Percentiles rank a stretch among this genome's conserved stretches.
These are phyloP conservation scores for Chaenodraco wilsoni DNA, from an alignment of 2,797 vertebrate genomes.

Conservation along the genomic window DNA sequence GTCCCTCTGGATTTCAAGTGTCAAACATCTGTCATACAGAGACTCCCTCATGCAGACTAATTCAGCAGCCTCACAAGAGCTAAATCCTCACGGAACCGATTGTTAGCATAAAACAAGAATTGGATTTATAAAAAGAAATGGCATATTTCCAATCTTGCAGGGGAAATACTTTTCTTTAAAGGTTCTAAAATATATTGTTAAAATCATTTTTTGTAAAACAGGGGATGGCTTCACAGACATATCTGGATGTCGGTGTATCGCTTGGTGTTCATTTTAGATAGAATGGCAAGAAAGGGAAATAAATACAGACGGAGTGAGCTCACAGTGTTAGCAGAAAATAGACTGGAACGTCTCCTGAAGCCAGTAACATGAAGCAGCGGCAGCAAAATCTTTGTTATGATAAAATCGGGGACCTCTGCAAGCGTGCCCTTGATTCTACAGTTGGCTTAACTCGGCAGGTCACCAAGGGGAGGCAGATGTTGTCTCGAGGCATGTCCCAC, in stretches of 20 bases:
- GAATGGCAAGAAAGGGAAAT: slow-evolving; percentile 36
- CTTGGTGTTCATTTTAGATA: slow-evolving; percentile 45
- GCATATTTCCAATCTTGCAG: slow-evolving; percentile 17
- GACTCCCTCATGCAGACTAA: slow-evolving; percentile 43
- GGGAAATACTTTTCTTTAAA: not conserved
- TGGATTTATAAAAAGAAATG: slow-evolving; percentile 9
- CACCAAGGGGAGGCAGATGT: slow-evolving; percentile 85
- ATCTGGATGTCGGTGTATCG: slow-evolving; percentile 22
- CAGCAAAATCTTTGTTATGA: slow-evolving; percentile 72
- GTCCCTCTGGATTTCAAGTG: slow-evolving; percentile 77
- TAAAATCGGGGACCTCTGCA: slow-evolving; percentile 70
- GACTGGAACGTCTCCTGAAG: slow-evolving; percentile 73
- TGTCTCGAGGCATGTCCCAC: slow-evolving; percentile 83
- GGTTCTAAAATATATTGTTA: slow-evolving; percentile 16
- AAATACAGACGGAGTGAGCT: slow-evolving; percentile 40
- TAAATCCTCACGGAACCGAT: slow-evolving; percentile 40
- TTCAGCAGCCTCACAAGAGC: slow-evolving; percentile 34
- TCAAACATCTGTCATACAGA: slow-evolving; percentile 82
- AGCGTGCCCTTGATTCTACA: slow-evolving; percentile 80
- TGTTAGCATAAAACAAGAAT: slow-evolving; percentile 34
- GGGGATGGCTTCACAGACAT: slow-evolving; percentile 21
- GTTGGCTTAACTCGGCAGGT: slow-evolving; percentile 80
- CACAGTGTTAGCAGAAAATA: slow-evolving; percentile 64
- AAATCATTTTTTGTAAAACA: not conserved
- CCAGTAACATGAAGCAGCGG: slow-evolving; percentile 60